Evolutionary conservation across 2,797 vertebrate genomes (phyloP).

Genomic region (Ceryle rudis): DNA sequence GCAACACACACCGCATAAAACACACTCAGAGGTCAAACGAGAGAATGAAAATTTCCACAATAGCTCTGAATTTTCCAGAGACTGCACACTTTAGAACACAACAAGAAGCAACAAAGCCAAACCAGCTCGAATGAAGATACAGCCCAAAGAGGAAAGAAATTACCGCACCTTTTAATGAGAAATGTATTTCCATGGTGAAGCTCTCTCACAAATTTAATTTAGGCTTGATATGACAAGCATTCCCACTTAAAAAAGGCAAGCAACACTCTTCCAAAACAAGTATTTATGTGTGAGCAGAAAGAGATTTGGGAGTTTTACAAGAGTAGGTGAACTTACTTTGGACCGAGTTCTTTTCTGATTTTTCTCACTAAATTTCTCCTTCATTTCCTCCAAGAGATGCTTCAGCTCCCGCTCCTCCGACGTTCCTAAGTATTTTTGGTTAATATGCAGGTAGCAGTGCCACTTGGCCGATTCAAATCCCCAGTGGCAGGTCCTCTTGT

Average conservation of each 20-base stretch:
- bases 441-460: slow-evolving; percentile 97
- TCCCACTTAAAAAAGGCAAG: slow-evolving; percentile 23
- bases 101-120: slow-evolving; percentile 20
- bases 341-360: slow-evolving; percentile 86
- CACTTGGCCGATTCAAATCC: slow-evolving; percentile 98
- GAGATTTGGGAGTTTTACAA: neutral
- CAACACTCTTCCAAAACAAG: neutral
- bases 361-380: slow-evolving; percentile 92
- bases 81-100: neutral
- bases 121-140: neutral
- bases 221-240: slow-evolving; percentile 42
- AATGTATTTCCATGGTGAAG: slow-evolving; percentile 48
- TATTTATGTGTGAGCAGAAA: neutral
- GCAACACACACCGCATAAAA: neutral
- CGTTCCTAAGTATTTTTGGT: slow-evolving; percentile 90
- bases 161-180: neutral
- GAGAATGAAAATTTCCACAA: neutral
- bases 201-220: neutral
- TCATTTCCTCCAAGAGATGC: slow-evolving; percentile 92
- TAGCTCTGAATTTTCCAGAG: neutral
- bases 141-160: slow-evolving; percentile 15
- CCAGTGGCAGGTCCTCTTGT: slow-evolving; percentile 99
- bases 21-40: slow-evolving; percentile 5
- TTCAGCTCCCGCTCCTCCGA: slow-evolving; percentile 88
- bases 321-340: slow-evolving; percentile 86